A percentile compares a stretch with the other conserved stretches of the same genome.
phyloP scores from a whole-genome alignment of 2,113 vertebrate species.

The Puma concolor region DNA sequence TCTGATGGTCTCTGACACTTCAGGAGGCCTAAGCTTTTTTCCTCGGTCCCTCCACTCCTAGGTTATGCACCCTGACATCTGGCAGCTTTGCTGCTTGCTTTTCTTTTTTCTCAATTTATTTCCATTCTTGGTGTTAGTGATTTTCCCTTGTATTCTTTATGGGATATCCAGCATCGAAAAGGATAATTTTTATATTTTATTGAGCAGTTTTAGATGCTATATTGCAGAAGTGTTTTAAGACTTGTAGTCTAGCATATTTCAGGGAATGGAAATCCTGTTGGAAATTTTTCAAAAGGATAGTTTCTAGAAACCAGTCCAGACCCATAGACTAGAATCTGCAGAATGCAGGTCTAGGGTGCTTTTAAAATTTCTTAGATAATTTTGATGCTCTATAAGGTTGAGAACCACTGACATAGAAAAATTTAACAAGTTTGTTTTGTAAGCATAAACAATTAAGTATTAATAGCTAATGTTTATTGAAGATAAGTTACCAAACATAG shows the following conservation, averaged over 20 bases:
- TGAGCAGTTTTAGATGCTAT: not conserved
- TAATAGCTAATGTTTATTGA: not conserved
- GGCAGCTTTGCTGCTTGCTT: not conserved
- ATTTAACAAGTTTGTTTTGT: not conserved
- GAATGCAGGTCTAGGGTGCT: not conserved
- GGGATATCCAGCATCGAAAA: not conserved
- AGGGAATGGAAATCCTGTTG: not conserved
- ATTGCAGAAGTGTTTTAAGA: not conserved
- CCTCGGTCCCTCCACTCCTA: not conserved
- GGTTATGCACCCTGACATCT: not conserved
- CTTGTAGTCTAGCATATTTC: not conserved
- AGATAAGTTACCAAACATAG: not conserved
- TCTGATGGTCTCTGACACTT: not conserved
- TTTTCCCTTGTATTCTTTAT: not conserved
- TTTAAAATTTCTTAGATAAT: not conserved
- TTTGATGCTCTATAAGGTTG: not conserved
- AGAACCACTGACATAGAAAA: not conserved
- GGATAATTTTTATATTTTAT: not conserved
- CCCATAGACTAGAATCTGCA: not conserved
- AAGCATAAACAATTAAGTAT: conserved; percentile 14
- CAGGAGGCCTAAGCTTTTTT: not conserved
- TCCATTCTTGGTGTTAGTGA: not conserved
- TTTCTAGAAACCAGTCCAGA: not conserved
- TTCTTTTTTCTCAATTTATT: not conserved
- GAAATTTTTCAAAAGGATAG: not conserved